These are phyloP conservation scores for Masnerella sp. DNA, from an alignment of 2,888 invertebrate genomes.

Conservation along the genomic window DNA sequence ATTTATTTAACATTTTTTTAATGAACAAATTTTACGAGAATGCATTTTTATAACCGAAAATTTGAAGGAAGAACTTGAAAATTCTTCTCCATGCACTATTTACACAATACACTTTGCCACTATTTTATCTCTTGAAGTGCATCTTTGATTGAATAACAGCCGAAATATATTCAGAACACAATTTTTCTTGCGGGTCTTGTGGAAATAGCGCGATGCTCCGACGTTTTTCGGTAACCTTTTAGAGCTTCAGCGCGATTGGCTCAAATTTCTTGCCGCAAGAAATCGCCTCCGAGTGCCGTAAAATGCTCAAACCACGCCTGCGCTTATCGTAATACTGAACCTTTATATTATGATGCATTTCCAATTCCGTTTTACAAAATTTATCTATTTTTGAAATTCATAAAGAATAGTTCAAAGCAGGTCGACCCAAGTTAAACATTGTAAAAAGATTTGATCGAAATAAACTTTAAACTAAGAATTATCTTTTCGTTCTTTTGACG, in stretches of 20 bases:
- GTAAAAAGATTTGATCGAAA: too few relatives aligned
- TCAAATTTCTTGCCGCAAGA: conserved; percentile 23
- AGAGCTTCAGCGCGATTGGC: conserved; percentile 3
- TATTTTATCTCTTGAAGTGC: conserved; percentile 19
- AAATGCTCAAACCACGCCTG: conserved; percentile 47
- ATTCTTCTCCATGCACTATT: not conserved
- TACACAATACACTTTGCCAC: not conserved
- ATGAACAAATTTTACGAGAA: too few relatives aligned
- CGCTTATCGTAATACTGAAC: conserved; percentile 62
- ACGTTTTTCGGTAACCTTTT: conserved; percentile 18
- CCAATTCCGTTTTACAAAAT: conserved; percentile 38
- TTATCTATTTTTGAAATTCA: conserved; percentile 47
- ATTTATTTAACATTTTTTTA: too few relatives aligned
- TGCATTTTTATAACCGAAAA: too few relatives aligned
- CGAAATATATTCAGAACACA: conserved; percentile 1
- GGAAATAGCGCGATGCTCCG: conserved; percentile 18
- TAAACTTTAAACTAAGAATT: too few relatives aligned
- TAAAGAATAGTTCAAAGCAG: too few relatives aligned
- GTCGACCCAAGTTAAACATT: too few relatives aligned
- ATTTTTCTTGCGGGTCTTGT: conserved; percentile 23
- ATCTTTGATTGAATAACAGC: conserved; percentile 21
- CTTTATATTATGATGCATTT: conserved; percentile 47
- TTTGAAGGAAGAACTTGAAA: too few relatives aligned
- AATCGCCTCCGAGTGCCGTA: conserved; percentile 44
- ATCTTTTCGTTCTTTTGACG: too few relatives aligned